Conservation (phyloP, 2,888 invertebrate species). For the Boloria selene region DNA sequence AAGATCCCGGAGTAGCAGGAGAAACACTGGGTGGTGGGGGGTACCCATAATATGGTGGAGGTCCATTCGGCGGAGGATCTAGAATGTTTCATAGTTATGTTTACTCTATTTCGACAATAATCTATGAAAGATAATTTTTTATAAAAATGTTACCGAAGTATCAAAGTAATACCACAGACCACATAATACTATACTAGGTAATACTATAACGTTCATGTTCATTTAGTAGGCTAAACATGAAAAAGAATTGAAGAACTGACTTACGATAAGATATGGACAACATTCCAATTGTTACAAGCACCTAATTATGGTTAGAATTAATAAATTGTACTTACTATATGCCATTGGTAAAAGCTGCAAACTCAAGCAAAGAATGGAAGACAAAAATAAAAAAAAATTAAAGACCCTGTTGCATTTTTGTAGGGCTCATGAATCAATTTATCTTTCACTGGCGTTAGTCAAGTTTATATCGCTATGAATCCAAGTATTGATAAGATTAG, state of each 20-base stretch:
- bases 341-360: conserved; percentile 39
- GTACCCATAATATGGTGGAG: conserved; percentile 49
- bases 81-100: conserved; percentile 29
- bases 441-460: conserved; percentile 32
- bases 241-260: no score
- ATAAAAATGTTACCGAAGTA: no score
- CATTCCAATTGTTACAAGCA: no score
- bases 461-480: conserved; percentile 36
- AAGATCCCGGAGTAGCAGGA: conserved; percentile 45
- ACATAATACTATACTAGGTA: no score
- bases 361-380: conserved; percentile 12
- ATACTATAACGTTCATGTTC: no score
- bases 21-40: conserved; percentile 43
- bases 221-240: no score
- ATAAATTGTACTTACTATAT: conserved; percentile 41
- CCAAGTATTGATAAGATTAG: conserved; percentile 45
- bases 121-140: background rate
- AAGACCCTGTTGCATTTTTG: conserved; percentile 10
- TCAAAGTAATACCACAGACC: no score
- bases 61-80: conserved; percentile 58
- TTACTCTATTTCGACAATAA: background rate
- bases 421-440: conserved; percentile 31
- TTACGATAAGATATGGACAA: no score
- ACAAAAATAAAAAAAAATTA: conserved; percentile 19
- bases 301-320: no score